Base-by-base conservation (phyloP, 2,113 vertebrate species). In the Odobenus rosmarus region DNA sequence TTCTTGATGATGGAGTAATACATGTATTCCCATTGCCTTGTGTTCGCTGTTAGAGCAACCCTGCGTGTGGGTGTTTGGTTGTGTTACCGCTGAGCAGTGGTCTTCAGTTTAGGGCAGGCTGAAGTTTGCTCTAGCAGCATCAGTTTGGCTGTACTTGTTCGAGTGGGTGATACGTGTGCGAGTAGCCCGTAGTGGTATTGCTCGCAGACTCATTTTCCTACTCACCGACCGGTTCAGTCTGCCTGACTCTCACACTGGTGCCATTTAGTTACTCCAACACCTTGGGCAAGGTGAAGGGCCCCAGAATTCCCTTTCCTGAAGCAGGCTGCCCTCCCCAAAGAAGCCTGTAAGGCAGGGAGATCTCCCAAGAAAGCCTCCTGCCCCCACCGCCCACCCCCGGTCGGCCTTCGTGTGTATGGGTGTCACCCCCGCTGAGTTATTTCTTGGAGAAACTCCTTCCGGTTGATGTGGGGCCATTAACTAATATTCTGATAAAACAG, bases 21-120 rank as follows among this genome's bases (percentile, higher is more conserved):
- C 0, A 0, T 4, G 2, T 19, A 0, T 42, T 69, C 59, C 74
- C 23, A 3, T 1, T 10, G 33, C 18, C 28, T 14, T 7, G 1
- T 0, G 72, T 21, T 33, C 42, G 4, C 21, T 49, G 1, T 39
- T 53, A 9, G 57, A 15, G 39, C 13, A 39, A 0, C 31, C 9
- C 23, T 53, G 26, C 3, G 28, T 14, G 28, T 14, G 23, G 82
- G 0, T 0, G n/a, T 21, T 14, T 81, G 46, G 64, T 11, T 80
- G 33, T 59, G 26, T 57, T 55, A 3, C 16, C 33, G 53, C 64
- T 11, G 14, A 13, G 61, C 6, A 0, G 13, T 15, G 24, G 2
- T 9, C 55, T 59, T 31, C 59, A 57, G 57, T 55, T 74, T 4
- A 2, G 19, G 7, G 6, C 3, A 0, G 7, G n/a, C 77, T 53